Conservation (phyloP, 1,140 invertebrate species). For the Bombus superbus region DNA sequence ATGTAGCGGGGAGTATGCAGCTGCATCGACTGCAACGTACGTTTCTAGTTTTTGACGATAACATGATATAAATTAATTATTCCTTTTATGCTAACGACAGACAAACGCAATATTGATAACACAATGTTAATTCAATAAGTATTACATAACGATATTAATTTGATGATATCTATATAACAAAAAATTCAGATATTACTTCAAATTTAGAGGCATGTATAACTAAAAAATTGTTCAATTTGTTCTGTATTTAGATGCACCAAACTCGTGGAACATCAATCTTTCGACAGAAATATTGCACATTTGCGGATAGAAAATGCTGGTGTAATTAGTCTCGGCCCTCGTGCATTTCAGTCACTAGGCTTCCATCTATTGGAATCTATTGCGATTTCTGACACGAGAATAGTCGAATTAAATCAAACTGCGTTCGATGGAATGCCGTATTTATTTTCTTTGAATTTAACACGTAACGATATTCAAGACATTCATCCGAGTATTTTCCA, state of each 20-base stretch:
- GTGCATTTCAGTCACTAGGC: conserved; percentile 72
- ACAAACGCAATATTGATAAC: conserved; percentile 21
- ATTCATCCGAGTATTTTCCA: conserved; percentile 87
- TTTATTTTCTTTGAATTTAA: conserved; percentile 87
- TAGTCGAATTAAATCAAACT: conserved; percentile 78
- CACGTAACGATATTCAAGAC: conserved; percentile 85
- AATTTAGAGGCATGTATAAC: not conserved
- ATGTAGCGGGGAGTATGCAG: conserved; percentile 79
- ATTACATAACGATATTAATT: no score
- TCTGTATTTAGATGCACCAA: conserved; percentile 72
- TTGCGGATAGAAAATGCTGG: conserved; percentile 74
- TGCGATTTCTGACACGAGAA: conserved; percentile 76
- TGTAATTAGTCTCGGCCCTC: conserved; percentile 73
- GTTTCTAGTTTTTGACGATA: conserved; percentile 46
- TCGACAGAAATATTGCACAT: conserved; percentile 73
- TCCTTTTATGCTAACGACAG: not conserved
- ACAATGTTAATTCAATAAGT: not conserved
- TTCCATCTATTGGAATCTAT: conserved; percentile 79
- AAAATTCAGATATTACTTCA: not conserved
- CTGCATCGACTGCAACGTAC: conserved; percentile 81
- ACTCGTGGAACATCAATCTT: conserved; percentile 74
- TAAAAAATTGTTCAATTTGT: not conserved
- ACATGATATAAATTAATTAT: conserved; percentile 33
- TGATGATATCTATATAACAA: not conserved
- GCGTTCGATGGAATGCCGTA: conserved; percentile 87